Conservation (phyloP, 2,113 vertebrate species). For the Spilogale gracilis region DNA sequence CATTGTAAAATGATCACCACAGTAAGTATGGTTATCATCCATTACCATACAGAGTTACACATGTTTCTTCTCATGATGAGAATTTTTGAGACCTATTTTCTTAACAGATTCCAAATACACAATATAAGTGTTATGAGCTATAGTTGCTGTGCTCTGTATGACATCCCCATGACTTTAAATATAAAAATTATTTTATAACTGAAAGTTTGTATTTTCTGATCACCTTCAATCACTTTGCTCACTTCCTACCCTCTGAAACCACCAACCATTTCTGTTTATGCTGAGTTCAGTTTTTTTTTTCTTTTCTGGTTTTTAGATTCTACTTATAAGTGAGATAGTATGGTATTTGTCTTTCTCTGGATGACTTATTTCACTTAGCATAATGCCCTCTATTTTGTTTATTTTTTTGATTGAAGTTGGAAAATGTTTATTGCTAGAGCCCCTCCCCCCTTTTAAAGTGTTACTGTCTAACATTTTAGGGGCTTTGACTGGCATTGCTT, state of each 20-base stretch:
- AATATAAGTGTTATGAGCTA: neutral
- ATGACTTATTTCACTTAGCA: neutral
- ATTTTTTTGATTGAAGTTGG: neutral
- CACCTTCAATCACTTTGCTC: neutral
- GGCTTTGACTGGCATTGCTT: neutral
- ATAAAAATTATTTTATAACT: neutral
- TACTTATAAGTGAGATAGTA: neutral
- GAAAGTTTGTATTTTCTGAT: neutral
- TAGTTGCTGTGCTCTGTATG: neutral
- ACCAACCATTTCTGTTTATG: neutral
- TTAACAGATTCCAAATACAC: neutral
- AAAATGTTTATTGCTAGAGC: neutral
- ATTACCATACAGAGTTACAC: neutral
- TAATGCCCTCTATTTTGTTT: neutral
- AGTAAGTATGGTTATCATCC: neutral
- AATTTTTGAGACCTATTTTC: neutral
- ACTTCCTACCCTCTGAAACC: neutral
- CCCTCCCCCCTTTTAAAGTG: neutral
- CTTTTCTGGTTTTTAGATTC: neutral
- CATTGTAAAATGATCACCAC: neutral
- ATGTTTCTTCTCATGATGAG: neutral
- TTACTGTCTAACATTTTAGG: neutral
- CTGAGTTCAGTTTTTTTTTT: neutral
- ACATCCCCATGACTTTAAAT: neutral
- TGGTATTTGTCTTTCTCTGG: neutral